Conservation (phyloP, 2,888 invertebrate species). For the Synergus itoensis region DNA sequence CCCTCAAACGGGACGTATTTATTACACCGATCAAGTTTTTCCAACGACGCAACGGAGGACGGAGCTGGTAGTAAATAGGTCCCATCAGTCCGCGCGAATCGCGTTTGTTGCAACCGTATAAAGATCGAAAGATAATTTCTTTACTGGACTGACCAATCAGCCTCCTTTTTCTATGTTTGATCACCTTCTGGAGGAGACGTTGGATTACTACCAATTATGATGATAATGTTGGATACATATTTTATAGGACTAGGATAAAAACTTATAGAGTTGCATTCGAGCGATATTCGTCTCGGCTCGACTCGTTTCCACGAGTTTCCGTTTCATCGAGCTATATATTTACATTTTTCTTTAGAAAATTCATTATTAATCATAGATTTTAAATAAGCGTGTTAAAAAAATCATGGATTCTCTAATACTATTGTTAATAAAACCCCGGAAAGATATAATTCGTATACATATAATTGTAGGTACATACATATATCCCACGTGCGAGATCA, state of each 20-base stretch:
- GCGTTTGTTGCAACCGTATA: conserved; percentile 33
- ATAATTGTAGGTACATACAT: conserved; percentile 48
- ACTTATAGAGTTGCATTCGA: too few species aligned
- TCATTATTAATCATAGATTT: neutral
- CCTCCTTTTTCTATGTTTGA: conserved; percentile 4
- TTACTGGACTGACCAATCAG: conserved; percentile 3
- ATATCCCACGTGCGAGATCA: conserved; percentile 68
- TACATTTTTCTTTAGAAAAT: too few species aligned
- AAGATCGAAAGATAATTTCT: conserved; percentile 41
- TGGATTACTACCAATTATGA: conserved; percentile 11
- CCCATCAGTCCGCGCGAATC: conserved; percentile 35
- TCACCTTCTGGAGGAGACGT: neutral
- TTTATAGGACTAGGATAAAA: too few species aligned
- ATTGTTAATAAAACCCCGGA: conserved; percentile 50
- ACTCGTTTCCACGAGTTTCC: too few species aligned
- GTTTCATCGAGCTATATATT: too few species aligned
- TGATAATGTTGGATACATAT: neutral
- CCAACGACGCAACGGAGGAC: conserved; percentile 49
- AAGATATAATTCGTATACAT: conserved; percentile 66
- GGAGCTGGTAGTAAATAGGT: conserved; percentile 51
- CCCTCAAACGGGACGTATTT: conserved; percentile 61
- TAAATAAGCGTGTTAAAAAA: neutral
- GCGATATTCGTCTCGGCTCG: too few species aligned
- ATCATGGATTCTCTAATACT: neutral
- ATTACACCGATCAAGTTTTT: conserved; percentile 65